These are phyloP conservation scores for Palythoa grandiflora DNA, from an alignment of 92 coral and sea anemone species.

Conservation along the genomic window DNA sequence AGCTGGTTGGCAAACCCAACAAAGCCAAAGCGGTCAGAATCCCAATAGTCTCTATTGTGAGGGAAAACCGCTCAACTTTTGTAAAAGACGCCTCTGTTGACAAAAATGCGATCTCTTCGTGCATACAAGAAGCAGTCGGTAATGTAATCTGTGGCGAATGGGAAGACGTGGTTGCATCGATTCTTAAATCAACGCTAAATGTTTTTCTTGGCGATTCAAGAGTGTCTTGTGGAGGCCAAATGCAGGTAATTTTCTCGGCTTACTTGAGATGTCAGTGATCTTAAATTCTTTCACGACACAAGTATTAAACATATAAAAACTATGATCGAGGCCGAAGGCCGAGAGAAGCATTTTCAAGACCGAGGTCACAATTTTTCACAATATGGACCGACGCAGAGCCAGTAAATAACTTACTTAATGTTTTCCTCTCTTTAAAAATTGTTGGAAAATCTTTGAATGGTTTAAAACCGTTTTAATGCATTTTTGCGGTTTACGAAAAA, in stretches of 20 bases:
- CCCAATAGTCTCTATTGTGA: slow-evolving; percentile 23
- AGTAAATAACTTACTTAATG: no score
- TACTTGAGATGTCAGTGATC: background rate
- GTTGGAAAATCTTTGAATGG: no score
- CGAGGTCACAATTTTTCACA: no score
- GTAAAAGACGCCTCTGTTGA: background rate
- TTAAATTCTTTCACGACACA: no score
- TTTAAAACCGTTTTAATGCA: no score
- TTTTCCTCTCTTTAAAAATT: no score
- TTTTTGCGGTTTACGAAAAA: no score
- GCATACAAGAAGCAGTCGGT: background rate
- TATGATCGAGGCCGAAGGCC: no score
- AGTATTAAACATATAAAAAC: no score
- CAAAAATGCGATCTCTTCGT: background rate
- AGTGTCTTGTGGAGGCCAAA: background rate
- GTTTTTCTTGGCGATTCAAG: slow-evolving; percentile 30
- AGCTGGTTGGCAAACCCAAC: background rate
- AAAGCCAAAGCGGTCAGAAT: slow-evolving; percentile 5
- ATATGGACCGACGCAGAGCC: no score
- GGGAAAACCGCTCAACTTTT: slow-evolving; percentile 8
- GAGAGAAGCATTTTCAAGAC: no score
- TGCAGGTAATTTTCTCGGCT: slow-evolving; percentile 16
- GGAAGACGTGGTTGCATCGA: background rate
- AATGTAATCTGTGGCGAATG: slow-evolving; percentile 27
- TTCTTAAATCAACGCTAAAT: background rate